Evolutionary conservation across 2,888 invertebrate species (phyloP).

Genomic region (Pecten maximus): DNA sequence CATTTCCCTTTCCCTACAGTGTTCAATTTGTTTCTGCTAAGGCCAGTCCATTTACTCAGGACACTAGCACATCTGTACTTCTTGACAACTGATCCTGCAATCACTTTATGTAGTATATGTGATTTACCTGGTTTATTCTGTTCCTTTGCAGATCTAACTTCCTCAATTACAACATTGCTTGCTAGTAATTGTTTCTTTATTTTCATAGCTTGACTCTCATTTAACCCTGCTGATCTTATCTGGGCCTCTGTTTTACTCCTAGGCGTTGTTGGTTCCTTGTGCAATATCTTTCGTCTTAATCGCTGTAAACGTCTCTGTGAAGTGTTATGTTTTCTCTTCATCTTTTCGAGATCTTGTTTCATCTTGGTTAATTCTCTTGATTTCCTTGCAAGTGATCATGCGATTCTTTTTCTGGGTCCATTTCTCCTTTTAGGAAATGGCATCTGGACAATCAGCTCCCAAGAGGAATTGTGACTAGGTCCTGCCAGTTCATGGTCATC

Average conservation of each 20-base stretch:
- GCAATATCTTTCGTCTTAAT: not conserved
- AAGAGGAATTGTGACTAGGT: not conserved
- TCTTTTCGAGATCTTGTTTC: constrained; percentile 31
- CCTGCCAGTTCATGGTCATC: not conserved
- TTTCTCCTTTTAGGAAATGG: constrained; percentile 39
- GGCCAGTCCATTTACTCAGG: constrained; percentile 22
- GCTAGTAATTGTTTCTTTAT: constrained; percentile 39
- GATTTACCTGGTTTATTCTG: constrained; percentile 16
- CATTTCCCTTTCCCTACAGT: constrained; percentile 1
- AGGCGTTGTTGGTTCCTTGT: constrained; percentile 16
- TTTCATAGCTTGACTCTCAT: not conserved
- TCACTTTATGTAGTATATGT: constrained; percentile 30
- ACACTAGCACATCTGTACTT: constrained; percentile 44
- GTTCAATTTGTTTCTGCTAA: constrained; percentile 25
- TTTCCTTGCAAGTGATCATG: constrained; percentile 38
- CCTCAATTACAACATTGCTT: constrained; percentile 42
- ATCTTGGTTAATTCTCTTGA: constrained; percentile 38
- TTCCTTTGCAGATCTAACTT: constrained; percentile 36
- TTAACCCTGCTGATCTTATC: constrained; percentile 21
- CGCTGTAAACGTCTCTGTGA: constrained; percentile 42
- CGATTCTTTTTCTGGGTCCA: constrained; percentile 42
- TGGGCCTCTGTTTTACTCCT: constrained; percentile 41
- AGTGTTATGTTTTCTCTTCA: constrained; percentile 41
- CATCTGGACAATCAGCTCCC: constrained; percentile 11
- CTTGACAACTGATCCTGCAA: constrained; percentile 34